Percentiles rank a stretch among this genome's conserved stretches.
Evolutionary conservation across 64 coral and sea anemone species (phyloP).

Genomic region (Trachythela sp.): DNA sequence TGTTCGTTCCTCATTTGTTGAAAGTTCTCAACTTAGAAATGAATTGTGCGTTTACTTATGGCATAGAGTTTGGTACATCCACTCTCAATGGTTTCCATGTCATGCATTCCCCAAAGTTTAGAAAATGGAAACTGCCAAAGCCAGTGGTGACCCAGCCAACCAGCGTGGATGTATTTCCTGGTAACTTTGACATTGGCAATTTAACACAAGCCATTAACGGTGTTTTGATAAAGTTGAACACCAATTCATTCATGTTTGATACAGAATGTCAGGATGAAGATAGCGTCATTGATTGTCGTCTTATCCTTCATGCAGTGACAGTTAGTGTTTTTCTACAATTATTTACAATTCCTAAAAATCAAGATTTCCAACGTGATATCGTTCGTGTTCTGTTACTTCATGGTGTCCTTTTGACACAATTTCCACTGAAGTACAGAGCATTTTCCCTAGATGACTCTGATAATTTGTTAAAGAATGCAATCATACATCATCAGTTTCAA

Average conservation of each 20-base stretch:
- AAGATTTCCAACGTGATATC: not conserved
- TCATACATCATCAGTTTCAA: not conserved
- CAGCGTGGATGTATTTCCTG: not conserved
- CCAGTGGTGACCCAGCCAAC: not conserved
- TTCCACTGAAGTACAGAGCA: constrained; percentile 43
- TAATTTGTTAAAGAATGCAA: not conserved
- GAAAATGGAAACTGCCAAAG: not conserved
- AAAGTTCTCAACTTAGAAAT: constrained; percentile 40
- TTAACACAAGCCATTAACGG: not conserved
- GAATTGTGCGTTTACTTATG: constrained; percentile 62
- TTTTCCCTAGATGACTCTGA: constrained; percentile 6
- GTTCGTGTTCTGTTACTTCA: constrained; percentile 38
- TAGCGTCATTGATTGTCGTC: not conserved
- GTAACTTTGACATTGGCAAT: too few relatives aligned
- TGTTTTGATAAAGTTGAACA: not conserved
- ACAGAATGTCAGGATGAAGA: not conserved
- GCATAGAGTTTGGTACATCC: constrained; percentile 53
- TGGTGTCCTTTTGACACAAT: constrained; percentile 13
- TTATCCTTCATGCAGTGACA: not conserved
- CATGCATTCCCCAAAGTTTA: not conserved
- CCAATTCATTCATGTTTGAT: not conserved
- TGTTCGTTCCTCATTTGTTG: constrained; percentile 47
- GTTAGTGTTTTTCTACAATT: not conserved
- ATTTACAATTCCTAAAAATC: not conserved
- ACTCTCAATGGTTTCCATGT: constrained; percentile 49